Evolutionary conservation across 2,797 vertebrate genomes (phyloP).

Genomic region (Urocyon cinereoargenteus): DNA sequence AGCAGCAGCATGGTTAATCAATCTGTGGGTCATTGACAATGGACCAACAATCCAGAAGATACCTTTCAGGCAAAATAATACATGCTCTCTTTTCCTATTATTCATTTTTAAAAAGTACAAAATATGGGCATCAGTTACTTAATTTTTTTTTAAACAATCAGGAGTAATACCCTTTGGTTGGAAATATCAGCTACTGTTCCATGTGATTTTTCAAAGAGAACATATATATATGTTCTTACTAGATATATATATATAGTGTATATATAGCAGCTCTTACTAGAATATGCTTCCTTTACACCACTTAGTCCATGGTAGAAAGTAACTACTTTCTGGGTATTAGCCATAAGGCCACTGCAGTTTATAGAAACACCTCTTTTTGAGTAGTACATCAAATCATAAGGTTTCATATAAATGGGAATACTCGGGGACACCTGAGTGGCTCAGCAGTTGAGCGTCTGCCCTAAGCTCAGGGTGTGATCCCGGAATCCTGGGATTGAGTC

Average conservation of each 20-base stretch:
- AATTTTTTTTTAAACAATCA: not conserved
- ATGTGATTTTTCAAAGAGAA: slow-evolving; percentile 20
- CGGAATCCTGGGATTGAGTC: too few species aligned
- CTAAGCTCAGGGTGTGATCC: too few species aligned
- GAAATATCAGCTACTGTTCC: not conserved
- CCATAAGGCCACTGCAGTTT: not conserved
- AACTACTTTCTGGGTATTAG: not conserved
- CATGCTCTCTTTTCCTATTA: not conserved
- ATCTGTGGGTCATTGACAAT: not conserved
- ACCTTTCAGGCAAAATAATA: not conserved
- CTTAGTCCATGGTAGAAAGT: not conserved
- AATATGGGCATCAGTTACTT: not conserved
- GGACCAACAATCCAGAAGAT: not conserved
- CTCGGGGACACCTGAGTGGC: too few species aligned
- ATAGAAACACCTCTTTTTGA: not conserved
- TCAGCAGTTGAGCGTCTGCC: too few species aligned
- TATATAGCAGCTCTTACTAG: not conserved
- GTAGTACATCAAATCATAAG: not conserved
- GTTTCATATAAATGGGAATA: not conserved
- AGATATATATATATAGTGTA: too few species aligned
- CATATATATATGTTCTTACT: too few species aligned
- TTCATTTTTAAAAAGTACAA: not conserved
- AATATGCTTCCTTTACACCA: not conserved
- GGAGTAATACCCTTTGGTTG: not conserved
- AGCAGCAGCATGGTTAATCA: not conserved